Base-by-base conservation (phyloP, 2,888 invertebrate species). In the Pecten maximus region DNA sequence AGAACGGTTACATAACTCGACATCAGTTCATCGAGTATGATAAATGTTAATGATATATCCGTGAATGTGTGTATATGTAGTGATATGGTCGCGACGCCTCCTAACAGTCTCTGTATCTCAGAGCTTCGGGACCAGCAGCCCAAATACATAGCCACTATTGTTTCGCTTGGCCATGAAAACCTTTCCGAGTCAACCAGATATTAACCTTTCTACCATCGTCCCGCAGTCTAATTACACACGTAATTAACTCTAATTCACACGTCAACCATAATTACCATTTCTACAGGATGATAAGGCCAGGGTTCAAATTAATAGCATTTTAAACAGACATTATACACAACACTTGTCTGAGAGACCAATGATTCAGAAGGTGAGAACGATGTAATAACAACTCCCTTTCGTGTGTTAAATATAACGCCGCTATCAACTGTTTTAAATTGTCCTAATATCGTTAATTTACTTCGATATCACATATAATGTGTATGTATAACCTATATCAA, bases 21-120 rank as follows among this genome's bases (percentile, higher is more conserved):
- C 74, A 74, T 74, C 74, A 74, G 74, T 74, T 74, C 74, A 74
- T 74, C 74, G 74, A 74, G 74, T 74, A 23, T 74, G 74, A 74
- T 74, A 74, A 74, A 35, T 74, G 23, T 35, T 74, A 74, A 74
- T 74, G 74, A 12, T 23, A 74, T 35, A 28, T 74, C 35, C 28
- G 28, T 3, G 23, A 74, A 35, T 35, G 10, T 35, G 35, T 6
- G 28, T 35, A 35, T 35, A 28, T 74, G 74, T 74, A 74, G 15
- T 15, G 74, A 74, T 74, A 74, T 35, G 74, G 74, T 35, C 35
- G 23, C 74, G 35, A 28, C 74, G 35, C 35, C 35, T 8, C 6
- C 74, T 12, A 2, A 74, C 74, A 74, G 0, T 74, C 23, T 23
- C 19, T 54, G 19, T 54, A 54, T 54, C 50, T 54, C 50, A 23